Percentiles rank a stretch among this genome's conserved stretches.
These are phyloP conservation scores for Leptogaster cylindrica DNA, from an alignment of 2,888 invertebrate species.

Conservation along the genomic window DNA sequence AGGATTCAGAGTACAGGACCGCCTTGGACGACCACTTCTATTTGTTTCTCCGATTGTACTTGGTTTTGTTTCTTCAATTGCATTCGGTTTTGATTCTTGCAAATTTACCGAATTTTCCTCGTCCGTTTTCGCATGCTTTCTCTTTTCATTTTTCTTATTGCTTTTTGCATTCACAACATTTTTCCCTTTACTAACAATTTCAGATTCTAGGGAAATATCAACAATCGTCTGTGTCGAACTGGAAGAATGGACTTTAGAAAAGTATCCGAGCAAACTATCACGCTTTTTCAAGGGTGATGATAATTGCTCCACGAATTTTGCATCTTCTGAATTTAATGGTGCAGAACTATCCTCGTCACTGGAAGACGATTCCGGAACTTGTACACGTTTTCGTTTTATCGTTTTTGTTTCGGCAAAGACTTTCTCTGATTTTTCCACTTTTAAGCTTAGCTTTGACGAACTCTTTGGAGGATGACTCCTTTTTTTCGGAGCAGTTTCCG, in stretches of 20 bases:
- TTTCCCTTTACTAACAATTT: neutral
- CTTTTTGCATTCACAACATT: constrained; percentile 27
- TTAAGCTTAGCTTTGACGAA: neutral
- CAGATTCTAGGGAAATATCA: neutral
- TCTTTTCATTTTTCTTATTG: constrained; percentile 43
- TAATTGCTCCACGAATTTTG: constrained; percentile 65
- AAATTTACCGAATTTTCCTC: neutral
- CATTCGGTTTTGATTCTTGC: neutral
- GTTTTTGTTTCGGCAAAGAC: neutral
- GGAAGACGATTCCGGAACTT: too few species aligned
- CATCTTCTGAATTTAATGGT: neutral
- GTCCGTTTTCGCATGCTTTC: neutral
- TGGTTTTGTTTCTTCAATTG: neutral
- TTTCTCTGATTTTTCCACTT: neutral
- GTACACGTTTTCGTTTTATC: neutral
- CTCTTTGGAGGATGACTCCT: neutral
- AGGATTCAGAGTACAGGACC: constrained; percentile 56
- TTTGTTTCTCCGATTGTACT: neutral
- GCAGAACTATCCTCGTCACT: neutral
- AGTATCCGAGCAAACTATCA: constrained; percentile 69
- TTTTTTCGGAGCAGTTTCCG: neutral
- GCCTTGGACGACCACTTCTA: constrained; percentile 54
- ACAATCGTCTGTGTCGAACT: constrained; percentile 27
- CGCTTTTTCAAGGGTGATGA: constrained; percentile 67
- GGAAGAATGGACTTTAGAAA: constrained; percentile 62